Percentiles rank a stretch among this genome's conserved stretches.
Evolutionary conservation across 2,888 invertebrate genomes (phyloP).

Genomic region (Agrenia bidenticulata): DNA sequence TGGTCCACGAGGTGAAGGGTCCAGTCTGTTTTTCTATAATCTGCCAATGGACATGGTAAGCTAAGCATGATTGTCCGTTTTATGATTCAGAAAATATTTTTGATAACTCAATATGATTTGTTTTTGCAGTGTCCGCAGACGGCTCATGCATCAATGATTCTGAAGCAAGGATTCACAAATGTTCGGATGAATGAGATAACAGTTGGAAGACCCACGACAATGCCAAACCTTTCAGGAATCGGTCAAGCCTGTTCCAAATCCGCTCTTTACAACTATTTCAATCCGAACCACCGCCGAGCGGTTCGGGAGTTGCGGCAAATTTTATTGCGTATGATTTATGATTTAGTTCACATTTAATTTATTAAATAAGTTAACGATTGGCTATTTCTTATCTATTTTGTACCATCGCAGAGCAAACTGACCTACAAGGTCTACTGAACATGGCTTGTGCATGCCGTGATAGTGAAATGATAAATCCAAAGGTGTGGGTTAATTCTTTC

Average conservation of each 20-base stretch:
- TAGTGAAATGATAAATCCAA: slow-evolving; percentile 63
- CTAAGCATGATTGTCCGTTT: background rate
- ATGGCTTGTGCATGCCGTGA: slow-evolving; percentile 67
- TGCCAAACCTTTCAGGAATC: slow-evolving; percentile 26
- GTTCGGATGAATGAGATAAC: slow-evolving; percentile 1
- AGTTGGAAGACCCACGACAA: slow-evolving; percentile 6
- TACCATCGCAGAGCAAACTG: slow-evolving; percentile 66
- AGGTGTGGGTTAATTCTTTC: slow-evolving; percentile 75
- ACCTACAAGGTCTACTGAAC: slow-evolving; percentile 70
- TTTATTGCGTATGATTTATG: slow-evolving; percentile 65
- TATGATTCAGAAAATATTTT: slow-evolving; percentile 5
- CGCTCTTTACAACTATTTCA: slow-evolving; percentile 69
- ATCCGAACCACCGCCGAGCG: slow-evolving; percentile 69
- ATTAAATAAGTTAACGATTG: background rate
- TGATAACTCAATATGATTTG: background rate
- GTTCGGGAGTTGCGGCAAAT: slow-evolving; percentile 70
- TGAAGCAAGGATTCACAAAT: slow-evolving; percentile 14
- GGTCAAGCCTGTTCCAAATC: slow-evolving; percentile 28
- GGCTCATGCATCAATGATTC: slow-evolving; percentile 17
- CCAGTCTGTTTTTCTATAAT: slow-evolving; percentile 23
- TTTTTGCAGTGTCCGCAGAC: slow-evolving; percentile 20
- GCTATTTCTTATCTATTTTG: background rate
- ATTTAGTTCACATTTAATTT: background rate
- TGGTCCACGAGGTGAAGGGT: slow-evolving; percentile 38
- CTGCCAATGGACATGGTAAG: slow-evolving; percentile 19